A percentile compares a stretch with the other conserved stretches of the same genome.
Evolutionary conservation across 2,888 invertebrate species (phyloP).

Genomic region (Elegia similella): DNA sequence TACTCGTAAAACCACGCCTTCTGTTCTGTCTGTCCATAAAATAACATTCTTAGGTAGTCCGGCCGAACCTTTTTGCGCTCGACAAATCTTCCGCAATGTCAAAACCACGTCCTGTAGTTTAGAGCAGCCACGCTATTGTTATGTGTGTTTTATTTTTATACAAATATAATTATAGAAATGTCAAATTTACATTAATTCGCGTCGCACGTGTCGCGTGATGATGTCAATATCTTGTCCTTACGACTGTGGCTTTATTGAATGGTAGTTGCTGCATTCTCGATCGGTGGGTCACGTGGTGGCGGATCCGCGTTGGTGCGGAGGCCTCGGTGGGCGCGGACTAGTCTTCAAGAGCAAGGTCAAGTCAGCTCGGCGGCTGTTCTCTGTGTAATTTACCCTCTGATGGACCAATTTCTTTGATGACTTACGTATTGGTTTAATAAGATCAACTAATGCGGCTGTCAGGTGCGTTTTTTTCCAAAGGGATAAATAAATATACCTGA

Average conservation of each 20-base stretch:
- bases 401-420: not conserved
- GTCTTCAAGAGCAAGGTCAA: constrained; percentile 71
- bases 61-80: constrained; percentile 6
- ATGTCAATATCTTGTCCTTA: constrained; percentile 4
- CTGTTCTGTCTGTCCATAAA: constrained; percentile 9
- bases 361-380: constrained; percentile 18
- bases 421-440: not conserved
- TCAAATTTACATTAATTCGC: no score
- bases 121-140: not conserved
- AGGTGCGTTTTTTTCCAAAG: no score
- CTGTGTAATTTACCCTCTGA: constrained; percentile 1
- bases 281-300: constrained; percentile 12
- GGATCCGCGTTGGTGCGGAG: constrained; percentile 33
- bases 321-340: constrained; percentile 67
- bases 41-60: constrained; percentile 6
- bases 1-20: constrained; percentile 6
- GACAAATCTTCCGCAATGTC: constrained; percentile 14
- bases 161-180: no score
- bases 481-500: no score
- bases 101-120: not conserved
- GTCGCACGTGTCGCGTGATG: not conserved
- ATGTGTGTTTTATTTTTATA: no score
- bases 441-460: no score
- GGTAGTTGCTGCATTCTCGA: constrained; percentile 11
- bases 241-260: not conserved